phyloP scores from a whole-genome alignment of 2,797 vertebrate genomes.

The Allobates femoralis region DNA sequence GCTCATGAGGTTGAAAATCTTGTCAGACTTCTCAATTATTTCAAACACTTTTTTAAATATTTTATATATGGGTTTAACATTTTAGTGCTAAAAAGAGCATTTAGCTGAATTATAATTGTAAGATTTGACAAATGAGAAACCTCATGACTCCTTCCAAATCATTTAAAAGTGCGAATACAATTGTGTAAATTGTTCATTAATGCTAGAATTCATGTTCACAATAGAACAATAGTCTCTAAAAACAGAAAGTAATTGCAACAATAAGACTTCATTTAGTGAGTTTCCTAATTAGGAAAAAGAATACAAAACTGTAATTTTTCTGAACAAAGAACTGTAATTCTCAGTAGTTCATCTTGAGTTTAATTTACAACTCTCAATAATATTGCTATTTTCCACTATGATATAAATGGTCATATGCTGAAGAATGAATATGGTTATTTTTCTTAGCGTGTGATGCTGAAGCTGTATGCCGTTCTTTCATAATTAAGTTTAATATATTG shows the following conservation, averaged over 20 bases:
- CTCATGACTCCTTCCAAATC: slow-evolving; percentile 11
- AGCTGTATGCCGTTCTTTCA: neutral
- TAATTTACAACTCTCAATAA: slow-evolving; percentile 3
- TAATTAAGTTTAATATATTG: slow-evolving; percentile 36
- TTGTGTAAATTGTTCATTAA: slow-evolving; percentile 33
- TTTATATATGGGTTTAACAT: neutral
- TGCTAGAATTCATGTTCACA: neutral
- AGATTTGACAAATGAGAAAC: neutral
- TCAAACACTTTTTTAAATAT: neutral
- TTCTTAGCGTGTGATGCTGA: neutral
- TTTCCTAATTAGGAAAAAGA: slow-evolving; percentile 25
- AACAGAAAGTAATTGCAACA: slow-evolving; percentile 35
- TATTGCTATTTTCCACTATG: slow-evolving; percentile 13
- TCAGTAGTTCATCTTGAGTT: slow-evolving; percentile 20
- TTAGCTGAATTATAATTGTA: neutral
- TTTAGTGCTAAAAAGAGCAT: neutral
- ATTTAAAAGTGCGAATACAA: slow-evolving; percentile 1
- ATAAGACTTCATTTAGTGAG: slow-evolving; percentile 13
- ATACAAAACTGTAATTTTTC: slow-evolving; percentile 4
- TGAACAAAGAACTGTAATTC: slow-evolving; percentile 33
- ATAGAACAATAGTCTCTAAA: slow-evolving; percentile 35
- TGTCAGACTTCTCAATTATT: neutral
- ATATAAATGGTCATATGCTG: slow-evolving; percentile 11
- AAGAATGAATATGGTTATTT: neutral
- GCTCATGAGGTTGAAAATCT: neutral